Conservation (phyloP, 2,113 vertebrate genomes). For the Camelus bactrianus region DNA sequence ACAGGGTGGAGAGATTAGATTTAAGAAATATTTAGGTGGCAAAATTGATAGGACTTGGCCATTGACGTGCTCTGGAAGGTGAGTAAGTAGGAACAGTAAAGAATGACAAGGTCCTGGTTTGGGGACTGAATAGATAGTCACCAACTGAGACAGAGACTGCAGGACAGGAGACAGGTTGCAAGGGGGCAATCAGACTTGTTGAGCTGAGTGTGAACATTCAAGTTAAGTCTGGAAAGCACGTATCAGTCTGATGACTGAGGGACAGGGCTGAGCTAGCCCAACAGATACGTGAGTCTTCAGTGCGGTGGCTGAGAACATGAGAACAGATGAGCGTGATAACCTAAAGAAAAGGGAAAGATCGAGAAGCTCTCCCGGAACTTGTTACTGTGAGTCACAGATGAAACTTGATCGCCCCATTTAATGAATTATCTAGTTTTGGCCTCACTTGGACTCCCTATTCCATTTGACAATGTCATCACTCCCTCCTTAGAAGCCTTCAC, state of each 20-base stretch:
- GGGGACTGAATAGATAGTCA: background rate
- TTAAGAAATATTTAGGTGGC: background rate
- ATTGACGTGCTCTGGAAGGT: background rate
- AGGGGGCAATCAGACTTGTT: background rate
- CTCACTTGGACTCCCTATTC: background rate
- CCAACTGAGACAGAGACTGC: background rate
- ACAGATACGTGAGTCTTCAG: background rate
- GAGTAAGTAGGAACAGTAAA: background rate
- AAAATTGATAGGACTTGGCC: background rate
- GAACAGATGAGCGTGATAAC: background rate
- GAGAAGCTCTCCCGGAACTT: background rate
- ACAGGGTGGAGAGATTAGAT: background rate
- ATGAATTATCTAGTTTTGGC: background rate
- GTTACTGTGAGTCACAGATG: background rate
- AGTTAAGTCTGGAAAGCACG: background rate
- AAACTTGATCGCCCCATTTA: background rate
- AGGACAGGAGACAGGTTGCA: background rate
- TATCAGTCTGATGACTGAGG: background rate
- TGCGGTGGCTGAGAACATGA: rapidly evolving
- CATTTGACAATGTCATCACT: background rate
- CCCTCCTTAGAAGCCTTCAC: background rate
- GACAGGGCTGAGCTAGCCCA: background rate
- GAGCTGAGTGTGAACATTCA: background rate
- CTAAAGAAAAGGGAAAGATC: background rate
- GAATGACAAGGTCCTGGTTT: background rate